Evolutionary conservation across 2,888 invertebrate genomes (phyloP).

Genomic region (Ophonus ardosiacus): DNA sequence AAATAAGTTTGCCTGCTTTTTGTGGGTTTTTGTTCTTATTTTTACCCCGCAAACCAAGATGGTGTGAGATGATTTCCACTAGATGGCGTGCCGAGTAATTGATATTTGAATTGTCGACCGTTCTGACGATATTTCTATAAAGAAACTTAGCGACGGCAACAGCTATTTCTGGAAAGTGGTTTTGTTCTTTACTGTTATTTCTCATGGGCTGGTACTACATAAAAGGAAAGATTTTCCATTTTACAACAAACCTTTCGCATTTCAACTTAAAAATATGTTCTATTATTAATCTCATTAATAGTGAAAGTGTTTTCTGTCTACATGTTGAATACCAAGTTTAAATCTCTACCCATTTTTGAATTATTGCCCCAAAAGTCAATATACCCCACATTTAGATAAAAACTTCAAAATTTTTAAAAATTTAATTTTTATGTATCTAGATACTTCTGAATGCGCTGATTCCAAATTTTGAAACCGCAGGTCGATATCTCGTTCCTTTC

Average conservation of each 20-base stretch:
- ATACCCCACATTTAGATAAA: too few species aligned
- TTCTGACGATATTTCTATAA: slow-evolving; percentile 38
- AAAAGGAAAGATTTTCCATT: not conserved
- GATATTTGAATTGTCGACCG: slow-evolving; percentile 49
- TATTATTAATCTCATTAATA: not conserved
- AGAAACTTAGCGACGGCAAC: not conserved
- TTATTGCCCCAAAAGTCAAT: too few species aligned
- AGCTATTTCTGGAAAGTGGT: slow-evolving; percentile 31
- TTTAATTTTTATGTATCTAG: too few species aligned
- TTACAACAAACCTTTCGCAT: not conserved
- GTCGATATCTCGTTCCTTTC: too few species aligned
- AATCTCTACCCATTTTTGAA: too few species aligned
- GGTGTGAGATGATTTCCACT: slow-evolving; percentile 43
- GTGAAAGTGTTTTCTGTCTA: not conserved
- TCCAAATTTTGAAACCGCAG: too few species aligned
- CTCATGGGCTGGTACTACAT: not conserved
- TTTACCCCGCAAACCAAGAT: slow-evolving; percentile 44
- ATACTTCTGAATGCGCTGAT: too few species aligned
- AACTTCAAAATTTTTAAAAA: too few species aligned
- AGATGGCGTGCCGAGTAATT: slow-evolving; percentile 39
- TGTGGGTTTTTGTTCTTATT: slow-evolving; percentile 72
- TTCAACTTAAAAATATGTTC: not conserved
- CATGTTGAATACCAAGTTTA: too few species aligned
- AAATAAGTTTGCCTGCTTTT: slow-evolving; percentile 70
- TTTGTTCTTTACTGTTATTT: slow-evolving; percentile 39